These are phyloP conservation scores for Drosophila quinaria DNA, from an alignment of 2,888 invertebrate species.

Conservation along the genomic window DNA sequence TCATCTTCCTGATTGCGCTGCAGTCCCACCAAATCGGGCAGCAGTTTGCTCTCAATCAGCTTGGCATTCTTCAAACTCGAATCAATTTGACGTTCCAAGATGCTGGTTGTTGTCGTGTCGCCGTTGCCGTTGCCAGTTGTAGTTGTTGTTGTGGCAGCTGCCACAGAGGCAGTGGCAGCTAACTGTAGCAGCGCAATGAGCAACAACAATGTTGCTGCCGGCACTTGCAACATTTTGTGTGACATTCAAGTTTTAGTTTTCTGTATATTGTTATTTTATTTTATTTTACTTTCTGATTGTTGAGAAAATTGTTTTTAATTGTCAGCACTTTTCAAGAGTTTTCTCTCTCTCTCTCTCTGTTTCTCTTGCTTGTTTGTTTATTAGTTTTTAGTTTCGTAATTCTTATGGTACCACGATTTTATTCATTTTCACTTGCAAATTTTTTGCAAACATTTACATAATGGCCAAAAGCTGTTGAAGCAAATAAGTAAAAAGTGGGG, in stretches of 20 bases:
- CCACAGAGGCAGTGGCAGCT: constrained; percentile 34
- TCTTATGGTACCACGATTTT: constrained; percentile 78
- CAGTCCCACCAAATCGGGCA: constrained; percentile 81
- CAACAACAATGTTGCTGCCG: constrained; percentile 70
- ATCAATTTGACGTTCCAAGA: constrained; percentile 76
- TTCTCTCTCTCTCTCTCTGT: constrained; percentile 11
- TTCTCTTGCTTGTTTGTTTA: constrained; percentile 24
- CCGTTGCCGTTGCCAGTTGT: constrained; percentile 23
- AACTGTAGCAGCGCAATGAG: constrained; percentile 53
- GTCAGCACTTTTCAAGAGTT: constrained; percentile 64
- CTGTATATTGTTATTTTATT: constrained; percentile 37
- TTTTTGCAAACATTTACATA: constrained; percentile 66
- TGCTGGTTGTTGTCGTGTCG: constrained; percentile 43
- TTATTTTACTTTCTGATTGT: constrained; percentile 3
- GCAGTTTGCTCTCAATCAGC: constrained; percentile 83
- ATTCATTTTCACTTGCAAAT: constrained; percentile 73
- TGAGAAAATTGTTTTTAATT: constrained; percentile 67
- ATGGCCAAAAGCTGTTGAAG: constrained; percentile 62
- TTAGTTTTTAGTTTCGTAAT: constrained; percentile 40
- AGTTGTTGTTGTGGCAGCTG: constrained; percentile 21
- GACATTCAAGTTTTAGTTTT: constrained; percentile 65
- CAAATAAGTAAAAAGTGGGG: constrained; percentile 1
- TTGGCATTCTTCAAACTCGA: constrained; percentile 83
- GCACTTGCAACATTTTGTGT: constrained; percentile 79
- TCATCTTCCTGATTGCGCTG: constrained; percentile 79